Evolutionary conservation across 1,140 invertebrate species (phyloP).

Genomic region (Pissodes strobi): DNA sequence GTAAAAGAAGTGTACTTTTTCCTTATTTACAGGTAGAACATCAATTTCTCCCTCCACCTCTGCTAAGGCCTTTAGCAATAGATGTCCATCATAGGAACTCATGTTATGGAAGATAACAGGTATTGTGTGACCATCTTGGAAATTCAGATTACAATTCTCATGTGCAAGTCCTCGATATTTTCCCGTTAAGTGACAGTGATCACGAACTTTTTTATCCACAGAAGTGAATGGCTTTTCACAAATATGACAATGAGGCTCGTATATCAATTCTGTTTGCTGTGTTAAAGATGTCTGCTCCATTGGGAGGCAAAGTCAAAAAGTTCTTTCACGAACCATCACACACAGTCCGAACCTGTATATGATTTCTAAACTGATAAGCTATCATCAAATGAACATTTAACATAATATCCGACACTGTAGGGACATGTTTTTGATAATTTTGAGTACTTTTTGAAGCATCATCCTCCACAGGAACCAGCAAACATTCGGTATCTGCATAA

Average conservation of each 20-base stretch:
- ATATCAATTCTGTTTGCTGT: not conserved
- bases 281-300: constrained; percentile 22
- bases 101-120: constrained; percentile 38
- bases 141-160: constrained; percentile 52
- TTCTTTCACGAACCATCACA: constrained; percentile 33
- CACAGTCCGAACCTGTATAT: constrained; percentile 34
- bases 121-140: constrained; percentile 39
- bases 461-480: not conserved
- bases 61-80: constrained; percentile 25
- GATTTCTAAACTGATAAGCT: constrained; percentile 42
- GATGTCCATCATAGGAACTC: constrained; percentile 29
- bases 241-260: constrained; percentile 42
- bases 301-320: constrained; percentile 24
- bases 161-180: constrained; percentile 48
- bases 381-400: constrained; percentile 27
- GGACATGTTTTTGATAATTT: constrained; percentile 46
- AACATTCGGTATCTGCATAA: not conserved
- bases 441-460: not conserved
- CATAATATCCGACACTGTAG: constrained; percentile 36
- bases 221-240: constrained; percentile 35
- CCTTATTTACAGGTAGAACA: constrained; percentile 33
- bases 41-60: constrained; percentile 12
- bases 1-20: constrained; percentile 31
- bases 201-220: no score
- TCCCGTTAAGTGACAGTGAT: constrained; percentile 46